Conservation (phyloP, 1,140 invertebrate genomes). For the Rhynchophorus ferrugineus region DNA sequence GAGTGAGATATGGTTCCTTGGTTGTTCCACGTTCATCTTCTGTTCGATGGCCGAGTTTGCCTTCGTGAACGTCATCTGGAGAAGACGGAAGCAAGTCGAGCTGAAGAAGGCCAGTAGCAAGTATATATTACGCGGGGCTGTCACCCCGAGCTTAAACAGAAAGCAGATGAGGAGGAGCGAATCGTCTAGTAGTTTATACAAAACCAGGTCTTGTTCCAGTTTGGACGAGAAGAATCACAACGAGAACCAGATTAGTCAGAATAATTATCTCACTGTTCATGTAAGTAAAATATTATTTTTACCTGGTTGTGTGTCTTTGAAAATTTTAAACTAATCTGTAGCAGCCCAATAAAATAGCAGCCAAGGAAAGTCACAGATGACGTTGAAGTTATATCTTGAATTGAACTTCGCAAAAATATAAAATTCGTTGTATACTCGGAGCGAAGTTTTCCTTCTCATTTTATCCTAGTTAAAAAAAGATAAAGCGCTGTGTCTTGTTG, state of each 20-base stretch:
- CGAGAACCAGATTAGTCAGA: constrained; percentile 42
- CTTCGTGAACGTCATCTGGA: constrained; percentile 83
- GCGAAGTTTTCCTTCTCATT: too few relatives aligned
- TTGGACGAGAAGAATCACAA: constrained; percentile 49
- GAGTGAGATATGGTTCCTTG: constrained; percentile 83
- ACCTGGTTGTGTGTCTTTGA: too few relatives aligned
- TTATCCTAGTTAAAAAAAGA: too few relatives aligned
- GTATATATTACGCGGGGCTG: constrained; percentile 72
- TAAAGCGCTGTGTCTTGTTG: too few relatives aligned
- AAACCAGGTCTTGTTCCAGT: constrained; percentile 64
- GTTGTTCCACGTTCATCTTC: constrained; percentile 77
- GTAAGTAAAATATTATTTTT: too few relatives aligned
- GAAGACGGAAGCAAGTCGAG: constrained; percentile 74
- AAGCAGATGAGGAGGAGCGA: constrained; percentile 55
- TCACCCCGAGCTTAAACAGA: constrained; percentile 65
- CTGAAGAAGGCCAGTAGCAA: constrained; percentile 77
- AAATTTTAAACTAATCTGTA: neutral
- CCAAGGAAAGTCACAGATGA: too few relatives aligned
- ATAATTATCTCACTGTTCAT: constrained; percentile 68
- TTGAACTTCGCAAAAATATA: too few relatives aligned
- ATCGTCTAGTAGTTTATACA: constrained; percentile 50
- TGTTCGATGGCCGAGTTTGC: constrained; percentile 81
- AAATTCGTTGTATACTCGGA: too few relatives aligned
- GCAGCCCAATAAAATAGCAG: too few relatives aligned
- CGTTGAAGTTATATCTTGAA: too few relatives aligned